phyloP scores from a whole-genome alignment of 2,888 invertebrate species.

The Harpalus rubripes region DNA sequence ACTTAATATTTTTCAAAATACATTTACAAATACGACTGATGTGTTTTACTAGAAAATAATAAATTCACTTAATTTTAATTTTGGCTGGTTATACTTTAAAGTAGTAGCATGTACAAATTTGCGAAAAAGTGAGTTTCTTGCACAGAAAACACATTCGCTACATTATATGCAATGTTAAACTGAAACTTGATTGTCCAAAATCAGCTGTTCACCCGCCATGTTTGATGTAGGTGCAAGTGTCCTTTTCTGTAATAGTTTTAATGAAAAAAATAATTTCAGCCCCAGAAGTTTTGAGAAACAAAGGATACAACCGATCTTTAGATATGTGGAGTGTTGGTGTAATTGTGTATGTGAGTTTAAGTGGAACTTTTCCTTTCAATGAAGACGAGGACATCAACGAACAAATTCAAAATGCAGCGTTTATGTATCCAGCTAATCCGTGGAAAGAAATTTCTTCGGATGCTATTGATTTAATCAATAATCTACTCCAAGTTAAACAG shows the following conservation, averaged over 20 bases:
- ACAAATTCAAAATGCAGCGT: constrained; percentile 99
- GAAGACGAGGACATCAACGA: constrained; percentile 99
- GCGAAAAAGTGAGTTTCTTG: no score
- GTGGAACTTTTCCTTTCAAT: constrained; percentile 99
- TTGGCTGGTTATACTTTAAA: no score
- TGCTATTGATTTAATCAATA: constrained; percentile 98
- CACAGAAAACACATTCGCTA: no score
- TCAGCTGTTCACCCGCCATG: no score
- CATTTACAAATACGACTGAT: no score
- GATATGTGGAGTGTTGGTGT: constrained; percentile 99
- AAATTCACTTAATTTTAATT: no score
- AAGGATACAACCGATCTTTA: constrained; percentile 98
- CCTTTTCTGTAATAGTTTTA: not conserved
- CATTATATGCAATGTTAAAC: no score
- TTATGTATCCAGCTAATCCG: constrained; percentile 99
- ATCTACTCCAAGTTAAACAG: constrained; percentile 97
- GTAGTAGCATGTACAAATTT: no score
- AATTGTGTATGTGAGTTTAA: constrained; percentile 98
- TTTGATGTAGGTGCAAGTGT: no score
- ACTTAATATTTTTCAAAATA: no score
- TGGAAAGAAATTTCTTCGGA: constrained; percentile 98
- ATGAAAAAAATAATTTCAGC: constrained; percentile 79
- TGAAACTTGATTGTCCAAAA: no score
- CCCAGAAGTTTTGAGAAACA: constrained; percentile 98
- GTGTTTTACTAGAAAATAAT: no score